phyloP scores from a whole-genome alignment of 2,797 vertebrate species.

The Pseudopleuronectes americanus region DNA sequence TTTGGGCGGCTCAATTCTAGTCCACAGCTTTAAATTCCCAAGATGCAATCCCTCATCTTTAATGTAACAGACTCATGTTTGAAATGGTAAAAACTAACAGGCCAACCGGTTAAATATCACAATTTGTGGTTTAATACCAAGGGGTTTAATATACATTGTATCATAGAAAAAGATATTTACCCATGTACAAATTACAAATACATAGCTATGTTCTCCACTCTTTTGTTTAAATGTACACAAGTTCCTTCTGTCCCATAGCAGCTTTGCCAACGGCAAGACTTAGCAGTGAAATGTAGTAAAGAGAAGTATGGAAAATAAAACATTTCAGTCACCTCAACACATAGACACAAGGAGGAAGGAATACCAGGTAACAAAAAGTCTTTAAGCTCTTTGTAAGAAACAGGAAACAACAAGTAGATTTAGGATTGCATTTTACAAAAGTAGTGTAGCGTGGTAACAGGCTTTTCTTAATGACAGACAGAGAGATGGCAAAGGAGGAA shows the following conservation, averaged over 20 bases:
- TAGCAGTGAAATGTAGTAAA: slow-evolving; percentile 84
- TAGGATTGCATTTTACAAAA: slow-evolving; percentile 66
- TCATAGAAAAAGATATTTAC: slow-evolving; percentile 88
- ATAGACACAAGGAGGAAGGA: slow-evolving; percentile 7
- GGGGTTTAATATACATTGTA: slow-evolving; percentile 92
- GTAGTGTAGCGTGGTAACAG: slow-evolving; percentile 37
- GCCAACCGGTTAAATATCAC: slow-evolving; percentile 78
- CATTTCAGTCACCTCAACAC: slow-evolving; percentile 59
- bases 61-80: not conserved
- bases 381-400: slow-evolving; percentile 34
- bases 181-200: slow-evolving; percentile 93
- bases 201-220: slow-evolving; percentile 81
- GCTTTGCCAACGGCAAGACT: slow-evolving; percentile 90
- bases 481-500: slow-evolving; percentile 53
- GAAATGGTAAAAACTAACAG: not conserved
- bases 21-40: not conserved
- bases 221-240: slow-evolving; percentile 89
- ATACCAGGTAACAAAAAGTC: slow-evolving; percentile 27
- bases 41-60: not conserved
- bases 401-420: slow-evolving; percentile 76
- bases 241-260: slow-evolving; percentile 87
- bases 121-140: slow-evolving; percentile 89
- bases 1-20: too few relatives aligned
- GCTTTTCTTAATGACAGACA: slow-evolving; percentile 72
- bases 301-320: slow-evolving; percentile 72